Conservation (phyloP, 1,140 invertebrate genomes). For the Papilio polyxenes region DNA sequence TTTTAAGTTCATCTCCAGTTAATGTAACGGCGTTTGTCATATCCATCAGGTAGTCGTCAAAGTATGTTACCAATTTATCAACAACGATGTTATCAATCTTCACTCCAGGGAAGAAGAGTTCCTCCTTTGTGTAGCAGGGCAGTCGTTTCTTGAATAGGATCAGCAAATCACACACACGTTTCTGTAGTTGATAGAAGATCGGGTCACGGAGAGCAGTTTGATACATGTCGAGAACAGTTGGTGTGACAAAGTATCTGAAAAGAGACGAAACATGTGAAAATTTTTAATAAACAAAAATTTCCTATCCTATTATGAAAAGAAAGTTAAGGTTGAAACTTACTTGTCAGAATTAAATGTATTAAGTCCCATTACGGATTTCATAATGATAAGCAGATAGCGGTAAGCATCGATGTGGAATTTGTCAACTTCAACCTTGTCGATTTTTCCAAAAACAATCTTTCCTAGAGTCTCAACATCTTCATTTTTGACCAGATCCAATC, state of each 20-base stretch:
- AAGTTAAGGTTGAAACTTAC: slow-evolving; percentile 52
- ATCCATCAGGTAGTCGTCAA: slow-evolving; percentile 80
- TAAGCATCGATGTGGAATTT: slow-evolving; percentile 60
- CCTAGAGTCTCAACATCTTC: slow-evolving; percentile 69
- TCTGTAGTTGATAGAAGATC: slow-evolving; percentile 84
- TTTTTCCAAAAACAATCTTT: slow-evolving; percentile 65
- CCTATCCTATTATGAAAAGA: background rate
- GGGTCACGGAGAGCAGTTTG: slow-evolving; percentile 84
- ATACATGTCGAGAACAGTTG: slow-evolving; percentile 79
- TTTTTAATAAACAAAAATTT: slow-evolving; percentile 2
- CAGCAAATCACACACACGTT: slow-evolving; percentile 81
- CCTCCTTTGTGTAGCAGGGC: slow-evolving; percentile 83
- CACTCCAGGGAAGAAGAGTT: slow-evolving; percentile 82
- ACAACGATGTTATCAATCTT: slow-evolving; percentile 80
- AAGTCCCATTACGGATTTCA: slow-evolving; percentile 67
- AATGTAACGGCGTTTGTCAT: slow-evolving; percentile 77
- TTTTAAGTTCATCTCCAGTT: slow-evolving; percentile 63
- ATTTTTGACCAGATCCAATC: slow-evolving; percentile 61
- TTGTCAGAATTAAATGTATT: slow-evolving; percentile 63
- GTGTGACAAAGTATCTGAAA: slow-evolving; percentile 73
- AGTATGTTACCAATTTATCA: slow-evolving; percentile 80
- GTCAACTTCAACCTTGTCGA: slow-evolving; percentile 59
- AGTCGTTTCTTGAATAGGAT: slow-evolving; percentile 82
- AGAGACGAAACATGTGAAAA: slow-evolving; percentile 34
- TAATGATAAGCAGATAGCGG: slow-evolving; percentile 69